A percentile compares a stretch with the other conserved stretches of the same genome.
phyloP scores from a whole-genome alignment of 2,113 vertebrate species.

The Paraplagusia blochii region DNA sequence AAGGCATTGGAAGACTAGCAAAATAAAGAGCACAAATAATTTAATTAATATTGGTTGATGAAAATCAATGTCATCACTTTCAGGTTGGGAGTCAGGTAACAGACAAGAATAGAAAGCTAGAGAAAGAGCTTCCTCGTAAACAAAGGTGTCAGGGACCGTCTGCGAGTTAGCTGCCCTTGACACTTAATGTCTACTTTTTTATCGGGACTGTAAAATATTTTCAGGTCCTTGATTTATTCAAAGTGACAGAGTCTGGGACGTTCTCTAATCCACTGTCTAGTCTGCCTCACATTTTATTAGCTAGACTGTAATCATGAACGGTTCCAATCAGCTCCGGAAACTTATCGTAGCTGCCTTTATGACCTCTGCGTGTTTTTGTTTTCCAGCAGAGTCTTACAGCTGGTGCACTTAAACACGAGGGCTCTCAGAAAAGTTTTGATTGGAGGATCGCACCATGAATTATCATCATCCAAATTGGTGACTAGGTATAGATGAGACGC shows the following conservation, averaged over 20 bases:
- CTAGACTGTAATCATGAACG: slow-evolving; percentile 15
- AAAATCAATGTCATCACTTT: neutral
- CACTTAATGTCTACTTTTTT: neutral
- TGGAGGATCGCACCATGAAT: too few species aligned
- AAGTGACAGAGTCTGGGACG: neutral
- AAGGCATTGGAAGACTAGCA: too few species aligned
- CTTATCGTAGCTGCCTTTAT: slow-evolving; percentile 6
- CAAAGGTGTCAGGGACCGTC: neutral
- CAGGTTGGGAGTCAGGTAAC: neutral
- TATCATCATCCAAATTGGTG: too few species aligned
- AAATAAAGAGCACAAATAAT: too few species aligned
- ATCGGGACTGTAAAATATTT: neutral
- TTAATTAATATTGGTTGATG: too few species aligned
- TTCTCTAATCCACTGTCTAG: neutral
- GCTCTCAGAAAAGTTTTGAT: too few species aligned
- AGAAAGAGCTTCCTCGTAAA: neutral
- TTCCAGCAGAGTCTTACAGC: slow-evolving; percentile 18
- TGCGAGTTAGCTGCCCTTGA: neutral
- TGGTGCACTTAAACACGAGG: neutral
- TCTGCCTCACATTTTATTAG: slow-evolving; percentile 13
- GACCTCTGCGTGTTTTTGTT: slow-evolving; percentile 14
- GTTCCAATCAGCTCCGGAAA: slow-evolving; percentile 8
- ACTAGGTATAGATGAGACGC: too few species aligned
- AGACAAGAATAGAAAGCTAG: neutral
- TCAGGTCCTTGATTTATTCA: neutral